Evolutionary conservation across 2,888 invertebrate genomes (phyloP), one percentile per base, ranked within the genome.

Genomic region (Abrostola triplasia): DNA sequence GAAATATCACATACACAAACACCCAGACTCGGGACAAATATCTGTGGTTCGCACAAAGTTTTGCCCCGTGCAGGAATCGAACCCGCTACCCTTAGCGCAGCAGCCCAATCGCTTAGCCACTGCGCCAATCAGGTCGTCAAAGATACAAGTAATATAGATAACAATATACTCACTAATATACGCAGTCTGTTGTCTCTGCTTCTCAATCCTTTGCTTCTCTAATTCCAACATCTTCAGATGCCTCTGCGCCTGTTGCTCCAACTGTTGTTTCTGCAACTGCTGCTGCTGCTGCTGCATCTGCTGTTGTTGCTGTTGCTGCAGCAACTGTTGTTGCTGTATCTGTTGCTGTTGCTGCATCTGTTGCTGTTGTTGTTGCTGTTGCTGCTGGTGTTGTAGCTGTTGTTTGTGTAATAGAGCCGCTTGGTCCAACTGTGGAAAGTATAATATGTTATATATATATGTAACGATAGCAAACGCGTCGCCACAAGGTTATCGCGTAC

Each of bases 131-230:
- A n/a, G n/a, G n/a, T n/a, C n/a, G n/a, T n/a, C n/a, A n/a, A n/a
- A n/a, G n/a, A n/a, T n/a, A n/a, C n/a, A n/a, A n/a, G n/a, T n/a
- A n/a, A n/a, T n/a, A n/a, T 11, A 40, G n/a, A 0, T 11, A 41
- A 6, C n/a, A 35, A 8, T 13, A 13, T 35, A 85, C 88, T 86
- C 51, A 88, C 88, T 79, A 0, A 82, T 74, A 42, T 82, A 79
- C 0, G 81, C 76, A 55, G 78, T 58, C 36, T 48, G 80, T 70
- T 59, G 79, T 9, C 55, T 81, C 64, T 83, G 76, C 4, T 80
- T 75, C 41, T 86, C 82, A 53, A 68, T 55, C 48, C 79, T 78
- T 53, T 80, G 81, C 13, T 84, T 79, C 52, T 83, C 79, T 10
- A 80, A 0, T 12, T 80, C 67, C 64, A 73, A 56, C 59, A 82